phyloP scores from a whole-genome alignment of 2,113 vertebrate species.

The Bucco capensis region DNA sequence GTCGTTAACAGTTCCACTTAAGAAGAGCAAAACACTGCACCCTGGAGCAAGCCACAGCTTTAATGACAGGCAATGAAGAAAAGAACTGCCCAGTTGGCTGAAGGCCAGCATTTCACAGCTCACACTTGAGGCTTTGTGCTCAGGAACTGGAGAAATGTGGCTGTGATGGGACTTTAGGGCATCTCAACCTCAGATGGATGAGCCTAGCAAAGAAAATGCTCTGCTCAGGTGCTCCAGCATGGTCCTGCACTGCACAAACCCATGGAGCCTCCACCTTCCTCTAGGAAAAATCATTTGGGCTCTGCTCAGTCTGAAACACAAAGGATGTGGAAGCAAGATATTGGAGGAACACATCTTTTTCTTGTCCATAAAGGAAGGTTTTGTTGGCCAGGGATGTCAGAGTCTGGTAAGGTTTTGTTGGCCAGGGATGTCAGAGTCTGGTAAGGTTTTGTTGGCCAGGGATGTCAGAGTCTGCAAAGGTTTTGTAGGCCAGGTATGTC shows the following conservation, averaged over 20 bases:
- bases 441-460: too few species aligned
- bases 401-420: too few species aligned
- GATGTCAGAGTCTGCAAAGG: too few species aligned
- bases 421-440: too few species aligned
- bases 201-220: fast-evolving
- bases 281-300: not conserved
- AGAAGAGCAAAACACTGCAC: constrained; percentile 46
- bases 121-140: constrained; percentile 19
- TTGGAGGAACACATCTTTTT: fast-evolving
- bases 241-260: not conserved
- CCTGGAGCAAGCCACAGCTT: constrained; percentile 46
- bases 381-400: not conserved
- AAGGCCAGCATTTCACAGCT: constrained; percentile 5
- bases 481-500: too few species aligned
- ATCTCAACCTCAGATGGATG: fast-evolving
- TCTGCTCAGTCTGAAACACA: fast-evolving
- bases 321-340: not conserved
- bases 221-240: too few species aligned
- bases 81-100: constrained; percentile 30
- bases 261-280: fast-evolving
- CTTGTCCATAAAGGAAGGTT: not conserved
- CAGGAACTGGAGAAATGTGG: not conserved
- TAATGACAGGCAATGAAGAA: constrained; percentile 37
- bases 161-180: not conserved
- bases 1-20: constrained; percentile 63